Conservation (phyloP, 2,113 vertebrate genomes). For the Tragelaphus scriptus region DNA sequence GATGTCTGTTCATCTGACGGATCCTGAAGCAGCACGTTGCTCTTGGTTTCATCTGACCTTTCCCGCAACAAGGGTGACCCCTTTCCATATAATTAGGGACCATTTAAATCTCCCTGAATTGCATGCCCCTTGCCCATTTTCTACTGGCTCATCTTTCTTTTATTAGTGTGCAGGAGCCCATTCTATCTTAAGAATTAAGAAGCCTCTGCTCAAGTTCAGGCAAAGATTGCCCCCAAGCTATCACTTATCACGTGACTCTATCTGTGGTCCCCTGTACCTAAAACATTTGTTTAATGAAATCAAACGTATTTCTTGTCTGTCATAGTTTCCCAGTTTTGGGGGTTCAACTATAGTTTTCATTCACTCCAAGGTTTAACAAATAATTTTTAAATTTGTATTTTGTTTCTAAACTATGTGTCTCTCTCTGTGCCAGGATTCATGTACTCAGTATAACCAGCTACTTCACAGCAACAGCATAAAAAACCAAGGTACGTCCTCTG, state of each 20-base stretch:
- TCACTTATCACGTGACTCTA: not conserved
- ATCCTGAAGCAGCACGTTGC: fast-evolving
- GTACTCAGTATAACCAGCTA: not conserved
- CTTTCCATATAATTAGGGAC: not conserved
- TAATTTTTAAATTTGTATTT: not conserved
- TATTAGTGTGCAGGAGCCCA: not conserved
- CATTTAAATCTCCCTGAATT: not conserved
- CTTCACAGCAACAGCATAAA: not conserved
- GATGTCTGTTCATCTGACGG: fast-evolving
- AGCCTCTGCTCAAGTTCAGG: not conserved
- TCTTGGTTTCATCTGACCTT: not conserved
- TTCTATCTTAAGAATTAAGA: not conserved
- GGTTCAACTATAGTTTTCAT: not conserved
- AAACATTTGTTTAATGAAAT: not conserved
- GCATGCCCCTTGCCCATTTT: not conserved
- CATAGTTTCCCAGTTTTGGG: not conserved
- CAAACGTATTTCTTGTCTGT: not conserved
- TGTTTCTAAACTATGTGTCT: not conserved
- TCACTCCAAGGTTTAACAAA: not conserved
- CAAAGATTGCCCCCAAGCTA: not conserved
- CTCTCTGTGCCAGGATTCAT: not conserved
- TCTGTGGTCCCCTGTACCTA: too few relatives aligned
- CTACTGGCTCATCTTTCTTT: not conserved
- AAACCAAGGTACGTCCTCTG: not conserved
- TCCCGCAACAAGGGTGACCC: not conserved